phyloP scores from a whole-genome alignment of 2,797 vertebrate species.

The Setipinna tenuifilis region DNA sequence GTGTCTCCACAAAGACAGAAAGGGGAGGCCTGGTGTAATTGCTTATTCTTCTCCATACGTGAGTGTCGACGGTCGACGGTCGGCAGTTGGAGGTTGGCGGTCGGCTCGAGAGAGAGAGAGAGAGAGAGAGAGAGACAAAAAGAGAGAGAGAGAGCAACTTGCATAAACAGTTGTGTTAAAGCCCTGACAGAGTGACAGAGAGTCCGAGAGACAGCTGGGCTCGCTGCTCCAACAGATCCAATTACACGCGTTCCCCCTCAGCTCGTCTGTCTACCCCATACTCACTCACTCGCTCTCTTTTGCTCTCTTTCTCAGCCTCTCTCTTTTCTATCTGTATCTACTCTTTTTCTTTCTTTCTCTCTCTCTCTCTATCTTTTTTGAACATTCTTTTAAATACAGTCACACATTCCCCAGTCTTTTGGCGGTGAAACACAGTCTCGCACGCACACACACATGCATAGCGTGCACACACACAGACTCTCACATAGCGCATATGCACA shows the following conservation, averaged over 20 bases:
- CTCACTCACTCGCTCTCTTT: conserved; percentile 25
- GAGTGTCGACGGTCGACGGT: neutral
- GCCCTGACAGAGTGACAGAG: conserved; percentile 47
- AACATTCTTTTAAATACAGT: conserved; percentile 21
- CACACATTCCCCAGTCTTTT: neutral
- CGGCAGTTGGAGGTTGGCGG: too few species aligned
- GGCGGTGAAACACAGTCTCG: neutral
- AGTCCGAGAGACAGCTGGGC: conserved; percentile 64
- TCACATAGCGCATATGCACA: neutral
- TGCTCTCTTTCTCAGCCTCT: neutral
- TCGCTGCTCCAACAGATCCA: conserved; percentile 50
- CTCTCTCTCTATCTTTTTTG: conserved; percentile 35
- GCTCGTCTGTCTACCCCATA: conserved; percentile 44
- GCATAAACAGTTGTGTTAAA: conserved; percentile 53
- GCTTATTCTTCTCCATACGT: conserved; percentile 6
- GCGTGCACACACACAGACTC: neutral
- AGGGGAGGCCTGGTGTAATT: conserved; percentile 2
- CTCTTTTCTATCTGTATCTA: neutral
- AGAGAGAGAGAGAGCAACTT: neutral
- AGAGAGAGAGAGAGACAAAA: too few species aligned
- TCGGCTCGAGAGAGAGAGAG: too few species aligned
- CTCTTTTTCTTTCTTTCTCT: conserved; percentile 36
- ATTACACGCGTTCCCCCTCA: conserved; percentile 60
- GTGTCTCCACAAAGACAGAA: too few species aligned
- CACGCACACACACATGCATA: neutral